Percentiles rank a stretch among this genome's conserved stretches.
These are phyloP conservation scores for Automeris io DNA, from an alignment of 2,888 invertebrate species.

Conservation along the genomic window DNA sequence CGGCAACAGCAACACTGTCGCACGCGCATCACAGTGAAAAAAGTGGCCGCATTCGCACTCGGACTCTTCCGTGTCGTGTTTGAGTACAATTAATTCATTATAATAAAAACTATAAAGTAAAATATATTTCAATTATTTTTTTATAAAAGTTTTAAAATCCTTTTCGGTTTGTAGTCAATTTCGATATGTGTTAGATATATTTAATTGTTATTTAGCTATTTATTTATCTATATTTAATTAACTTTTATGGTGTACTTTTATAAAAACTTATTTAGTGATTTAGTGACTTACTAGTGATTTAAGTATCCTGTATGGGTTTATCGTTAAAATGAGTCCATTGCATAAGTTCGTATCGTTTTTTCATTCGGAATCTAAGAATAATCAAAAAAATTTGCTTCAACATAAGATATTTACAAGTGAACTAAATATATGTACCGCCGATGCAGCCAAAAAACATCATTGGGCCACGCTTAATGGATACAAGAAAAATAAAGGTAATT, in stretches of 20 bases:
- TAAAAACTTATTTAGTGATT: neutral
- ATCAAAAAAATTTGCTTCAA: conserved; percentile 51
- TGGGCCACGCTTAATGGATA: conserved; percentile 74
- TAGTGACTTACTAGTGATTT: conserved; percentile 1
- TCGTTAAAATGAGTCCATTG: conserved; percentile 72
- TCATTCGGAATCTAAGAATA: conserved; percentile 73
- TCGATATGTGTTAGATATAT: neutral
- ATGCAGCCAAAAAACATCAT: conserved; percentile 67
- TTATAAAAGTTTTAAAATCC: neutral
- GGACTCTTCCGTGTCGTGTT: conserved; percentile 29
- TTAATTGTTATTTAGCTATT: neutral
- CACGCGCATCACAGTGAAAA: conserved; percentile 37
- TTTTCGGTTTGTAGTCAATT: neutral
- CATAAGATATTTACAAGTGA: conserved; percentile 79
- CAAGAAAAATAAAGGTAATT: conserved; percentile 58
- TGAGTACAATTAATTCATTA: conserved; percentile 21
- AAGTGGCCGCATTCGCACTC: conserved; percentile 28
- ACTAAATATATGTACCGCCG: conserved; percentile 59
- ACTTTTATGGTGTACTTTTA: neutral
- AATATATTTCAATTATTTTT: conserved; percentile 2
- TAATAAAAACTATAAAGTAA: conserved; percentile 5
- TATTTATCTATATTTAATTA: neutral
- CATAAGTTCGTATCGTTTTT: conserved; percentile 79
- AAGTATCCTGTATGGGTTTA: neutral
- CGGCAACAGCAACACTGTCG: conserved; percentile 40